Conservation (phyloP, 2,888 invertebrate species). For the Eutolmus rufibarbis region DNA sequence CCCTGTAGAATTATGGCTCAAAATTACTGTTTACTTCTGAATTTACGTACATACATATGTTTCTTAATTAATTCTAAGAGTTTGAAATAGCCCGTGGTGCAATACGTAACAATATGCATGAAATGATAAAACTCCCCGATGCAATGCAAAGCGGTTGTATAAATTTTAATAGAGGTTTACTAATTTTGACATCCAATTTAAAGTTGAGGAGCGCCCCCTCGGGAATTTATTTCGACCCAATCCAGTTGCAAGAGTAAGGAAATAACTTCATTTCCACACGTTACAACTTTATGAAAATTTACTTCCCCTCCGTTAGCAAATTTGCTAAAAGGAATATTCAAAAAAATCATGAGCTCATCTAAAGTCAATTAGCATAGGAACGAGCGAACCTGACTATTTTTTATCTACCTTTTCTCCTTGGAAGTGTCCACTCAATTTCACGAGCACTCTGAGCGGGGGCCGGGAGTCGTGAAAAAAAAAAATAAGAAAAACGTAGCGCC, state of each 20-base stretch:
- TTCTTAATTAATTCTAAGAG: no score
- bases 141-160: not conserved
- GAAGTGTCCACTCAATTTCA: constrained; percentile 35
- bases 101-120: not conserved
- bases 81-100: not conserved
- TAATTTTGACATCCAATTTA: not conserved
- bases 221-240: not conserved
- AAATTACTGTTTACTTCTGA: no score
- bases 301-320: not conserved
- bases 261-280: constrained; percentile 1
- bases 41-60: no score
- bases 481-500: not conserved
- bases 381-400: not conserved
- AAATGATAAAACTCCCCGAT: not conserved
- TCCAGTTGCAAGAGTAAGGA: not conserved
- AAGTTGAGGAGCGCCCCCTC: not conserved
- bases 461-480: not conserved
- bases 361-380: constrained; percentile 40
- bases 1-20: no score
- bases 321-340: constrained; percentile 6
- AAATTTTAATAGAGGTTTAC: not conserved
- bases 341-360: constrained; percentile 38
- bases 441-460: not conserved
- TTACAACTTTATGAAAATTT: constrained; percentile 17
- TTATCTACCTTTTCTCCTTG: not conserved